Conservation (phyloP, 2,797 vertebrate species). For the Enteromius unitaeniatus region DNA sequence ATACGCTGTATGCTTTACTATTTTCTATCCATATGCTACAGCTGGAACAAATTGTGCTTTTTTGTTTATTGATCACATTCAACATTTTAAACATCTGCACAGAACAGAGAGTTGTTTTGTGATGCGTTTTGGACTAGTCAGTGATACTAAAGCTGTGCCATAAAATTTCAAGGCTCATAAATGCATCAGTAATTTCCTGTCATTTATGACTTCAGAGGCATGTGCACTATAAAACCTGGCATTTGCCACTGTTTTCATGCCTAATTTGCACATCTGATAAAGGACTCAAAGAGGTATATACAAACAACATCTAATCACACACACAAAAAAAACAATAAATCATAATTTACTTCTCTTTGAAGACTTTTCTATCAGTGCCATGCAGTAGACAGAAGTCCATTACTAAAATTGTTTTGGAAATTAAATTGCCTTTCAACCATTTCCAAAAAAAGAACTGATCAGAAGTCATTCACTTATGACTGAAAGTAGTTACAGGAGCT, state of each 20-base stretch:
- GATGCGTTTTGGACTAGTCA: not conserved
- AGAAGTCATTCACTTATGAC: not conserved
- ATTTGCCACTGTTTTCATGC: not conserved
- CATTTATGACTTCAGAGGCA: constrained; percentile 7
- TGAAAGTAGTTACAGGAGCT: not conserved
- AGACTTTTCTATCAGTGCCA: not conserved
- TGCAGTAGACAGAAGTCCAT: not conserved
- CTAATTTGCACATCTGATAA: constrained; percentile 8
- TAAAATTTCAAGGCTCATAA: constrained; percentile 10
- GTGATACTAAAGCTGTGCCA: not conserved
- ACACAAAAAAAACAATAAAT: not conserved
- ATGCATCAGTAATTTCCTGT: constrained; percentile 15
- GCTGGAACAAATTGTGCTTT: not conserved
- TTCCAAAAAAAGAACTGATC: not conserved
- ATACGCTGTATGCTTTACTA: not conserved
- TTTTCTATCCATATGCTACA: not conserved
- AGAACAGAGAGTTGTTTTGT: not conserved
- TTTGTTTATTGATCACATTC: not conserved
- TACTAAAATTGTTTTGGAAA: not conserved
- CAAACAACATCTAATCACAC: not conserved
- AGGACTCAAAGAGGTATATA: not conserved
- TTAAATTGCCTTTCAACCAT: not conserved
- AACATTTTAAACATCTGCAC: not conserved
- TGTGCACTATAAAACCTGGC: not conserved
- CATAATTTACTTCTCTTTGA: not conserved